phyloP scores from a whole-genome alignment of 2,888 invertebrate genomes.

The Eristalis tenax region DNA sequence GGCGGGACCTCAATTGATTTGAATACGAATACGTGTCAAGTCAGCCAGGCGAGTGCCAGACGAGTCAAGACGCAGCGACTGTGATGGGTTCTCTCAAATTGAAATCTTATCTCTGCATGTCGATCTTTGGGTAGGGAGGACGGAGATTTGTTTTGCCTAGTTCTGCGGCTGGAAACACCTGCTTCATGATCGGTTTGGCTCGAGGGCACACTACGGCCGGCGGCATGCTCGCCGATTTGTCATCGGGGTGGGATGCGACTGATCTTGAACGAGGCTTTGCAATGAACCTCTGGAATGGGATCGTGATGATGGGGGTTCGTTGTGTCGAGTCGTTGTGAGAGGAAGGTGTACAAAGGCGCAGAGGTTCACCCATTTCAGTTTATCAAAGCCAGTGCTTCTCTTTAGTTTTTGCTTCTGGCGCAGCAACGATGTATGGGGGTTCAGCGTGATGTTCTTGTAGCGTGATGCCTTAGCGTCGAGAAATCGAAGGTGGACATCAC shows the following conservation, averaged over 20 bases:
- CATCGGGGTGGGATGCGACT: background rate
- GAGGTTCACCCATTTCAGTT: too few species aligned
- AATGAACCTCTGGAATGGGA: background rate
- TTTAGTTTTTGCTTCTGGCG: too few species aligned
- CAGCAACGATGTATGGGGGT: too few species aligned
- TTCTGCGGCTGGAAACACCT: conserved; percentile 53
- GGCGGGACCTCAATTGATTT: conserved; percentile 59
- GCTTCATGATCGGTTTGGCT: conserved; percentile 45
- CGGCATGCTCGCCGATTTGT: conserved; percentile 13
- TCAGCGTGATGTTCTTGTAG: too few species aligned
- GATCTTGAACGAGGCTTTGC: background rate
- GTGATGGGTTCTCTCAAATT: conserved; percentile 54
- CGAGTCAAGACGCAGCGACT: background rate
- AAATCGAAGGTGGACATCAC: too few species aligned
- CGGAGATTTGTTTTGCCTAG: conserved; percentile 38
- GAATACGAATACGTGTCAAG: conserved; percentile 30
- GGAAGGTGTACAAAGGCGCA: background rate
- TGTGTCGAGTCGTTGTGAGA: background rate
- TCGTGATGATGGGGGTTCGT: background rate
- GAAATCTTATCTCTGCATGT: conserved; percentile 61
- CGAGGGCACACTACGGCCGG: conserved; percentile 3
- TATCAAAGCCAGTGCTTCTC: too few species aligned
- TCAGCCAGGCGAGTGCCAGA: background rate
- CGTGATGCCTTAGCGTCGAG: too few species aligned
- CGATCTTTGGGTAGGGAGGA: conserved; percentile 41